phyloP scores from a whole-genome alignment of 2,888 invertebrate species.

The Cylindroiulus punctatus region DNA sequence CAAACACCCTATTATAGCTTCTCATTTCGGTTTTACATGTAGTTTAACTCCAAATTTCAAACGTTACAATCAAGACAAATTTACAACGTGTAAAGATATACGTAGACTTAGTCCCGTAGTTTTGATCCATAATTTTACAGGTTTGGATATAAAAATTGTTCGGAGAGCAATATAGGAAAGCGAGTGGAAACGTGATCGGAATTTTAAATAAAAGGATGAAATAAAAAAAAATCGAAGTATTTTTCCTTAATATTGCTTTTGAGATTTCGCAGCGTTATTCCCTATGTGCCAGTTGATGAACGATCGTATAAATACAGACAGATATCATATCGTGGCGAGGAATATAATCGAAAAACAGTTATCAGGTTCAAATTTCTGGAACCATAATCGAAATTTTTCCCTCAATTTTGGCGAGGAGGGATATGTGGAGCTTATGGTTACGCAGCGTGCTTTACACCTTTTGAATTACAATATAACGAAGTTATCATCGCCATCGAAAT shows the following conservation, averaged over 20 bases:
- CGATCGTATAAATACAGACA: not conserved
- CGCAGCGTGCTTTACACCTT: not conserved
- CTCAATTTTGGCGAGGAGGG: not conserved
- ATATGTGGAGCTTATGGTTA: not conserved
- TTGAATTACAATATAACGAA: conserved; percentile 30
- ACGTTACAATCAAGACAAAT: too few relatives aligned
- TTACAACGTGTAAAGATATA: too few relatives aligned
- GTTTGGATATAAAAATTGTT: not conserved
- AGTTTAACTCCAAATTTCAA: too few relatives aligned
- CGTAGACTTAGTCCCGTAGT: not conserved
- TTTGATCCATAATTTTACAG: not conserved
- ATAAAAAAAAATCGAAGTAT: not conserved
- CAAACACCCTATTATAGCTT: too few relatives aligned
- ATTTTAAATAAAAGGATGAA: not conserved
- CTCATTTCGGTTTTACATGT: too few relatives aligned
- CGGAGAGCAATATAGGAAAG: not conserved
- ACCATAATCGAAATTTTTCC: not conserved
- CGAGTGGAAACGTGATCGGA: conserved; percentile 3
- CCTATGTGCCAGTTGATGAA: not conserved
- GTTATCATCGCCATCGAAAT: not conserved
- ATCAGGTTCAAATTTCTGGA: not conserved
- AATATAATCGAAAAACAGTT: conserved; percentile 6
- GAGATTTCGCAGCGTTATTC: not conserved
- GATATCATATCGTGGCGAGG: not conserved
- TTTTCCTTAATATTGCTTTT: not conserved